phyloP scores from a whole-genome alignment of 2,888 invertebrate genomes.

The Rhorus exstirpatorius region DNA sequence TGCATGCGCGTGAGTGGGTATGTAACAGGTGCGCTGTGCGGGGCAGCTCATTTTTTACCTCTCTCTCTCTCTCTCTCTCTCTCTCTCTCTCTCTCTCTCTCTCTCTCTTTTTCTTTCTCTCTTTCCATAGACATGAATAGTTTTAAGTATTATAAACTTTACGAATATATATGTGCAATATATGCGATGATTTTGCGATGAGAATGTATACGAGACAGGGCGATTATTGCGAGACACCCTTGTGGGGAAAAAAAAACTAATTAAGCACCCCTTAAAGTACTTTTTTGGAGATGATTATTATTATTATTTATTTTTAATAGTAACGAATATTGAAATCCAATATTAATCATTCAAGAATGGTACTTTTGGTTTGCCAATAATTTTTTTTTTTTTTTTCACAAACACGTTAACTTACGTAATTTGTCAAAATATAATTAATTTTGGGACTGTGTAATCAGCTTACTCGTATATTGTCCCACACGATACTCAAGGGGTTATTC shows the following conservation, averaged over 20 bases:
- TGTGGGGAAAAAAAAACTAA: not conserved
- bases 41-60: conserved; percentile 32
- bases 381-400: no score
- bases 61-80: not conserved
- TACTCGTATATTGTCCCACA: conserved; percentile 83
- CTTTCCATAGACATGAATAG: not conserved
- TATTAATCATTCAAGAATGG: no score
- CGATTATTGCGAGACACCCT: not conserved
- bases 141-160: not conserved
- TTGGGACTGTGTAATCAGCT: conserved; percentile 82
- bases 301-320: no score
- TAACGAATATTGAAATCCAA: no score
- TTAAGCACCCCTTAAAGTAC: no score
- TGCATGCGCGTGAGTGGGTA: not conserved
- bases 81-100: conserved; percentile 16
- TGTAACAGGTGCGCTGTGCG: conserved; percentile 61
- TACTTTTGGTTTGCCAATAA: no score
- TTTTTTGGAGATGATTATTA: no score
- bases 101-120: conserved; percentile 9
- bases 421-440: no score
- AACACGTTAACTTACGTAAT: no score
- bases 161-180: conserved; percentile 1
- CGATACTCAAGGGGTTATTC: conserved; percentile 54
- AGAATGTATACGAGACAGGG: not conserved
- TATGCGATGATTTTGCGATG: not conserved